These are phyloP conservation scores for Actenoides hombroni DNA, from an alignment of 2,113 vertebrate genomes.

Conservation along the genomic window DNA sequence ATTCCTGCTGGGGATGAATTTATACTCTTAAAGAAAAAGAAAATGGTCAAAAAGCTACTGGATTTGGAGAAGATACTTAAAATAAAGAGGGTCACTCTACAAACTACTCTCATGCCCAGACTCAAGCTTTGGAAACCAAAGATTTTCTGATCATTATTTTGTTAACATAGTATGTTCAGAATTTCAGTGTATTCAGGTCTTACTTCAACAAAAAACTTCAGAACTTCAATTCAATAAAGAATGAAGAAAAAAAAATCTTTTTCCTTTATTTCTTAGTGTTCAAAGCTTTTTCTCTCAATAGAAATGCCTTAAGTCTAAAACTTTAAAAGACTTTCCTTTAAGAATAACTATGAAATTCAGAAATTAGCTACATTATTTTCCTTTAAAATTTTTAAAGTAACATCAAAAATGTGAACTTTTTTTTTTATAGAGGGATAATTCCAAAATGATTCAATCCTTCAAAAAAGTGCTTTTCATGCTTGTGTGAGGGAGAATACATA, in stretches of 20 bases:
- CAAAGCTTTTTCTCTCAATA: background rate
- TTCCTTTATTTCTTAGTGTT: background rate
- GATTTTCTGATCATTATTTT: background rate
- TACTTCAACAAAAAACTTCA: background rate
- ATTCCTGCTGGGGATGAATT: background rate
- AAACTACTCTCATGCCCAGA: background rate
- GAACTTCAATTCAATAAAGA: background rate
- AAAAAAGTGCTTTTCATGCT: background rate
- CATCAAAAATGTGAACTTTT: background rate
- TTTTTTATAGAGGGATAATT: background rate
- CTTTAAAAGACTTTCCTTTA: background rate
- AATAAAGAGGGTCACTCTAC: background rate
- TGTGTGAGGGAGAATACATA: background rate
- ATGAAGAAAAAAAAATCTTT: background rate
- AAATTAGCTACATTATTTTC: background rate
- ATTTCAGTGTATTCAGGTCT: background rate
- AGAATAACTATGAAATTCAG: background rate
- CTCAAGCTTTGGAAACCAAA: background rate
- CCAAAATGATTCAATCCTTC: background rate
- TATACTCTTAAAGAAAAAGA: background rate
- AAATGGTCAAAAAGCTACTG: background rate
- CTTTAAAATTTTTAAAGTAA: background rate
- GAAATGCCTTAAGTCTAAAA: background rate
- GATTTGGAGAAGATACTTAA: background rate
- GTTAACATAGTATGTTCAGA: background rate